These are phyloP conservation scores for Mylabris sibirica DNA, from an alignment of 2,888 invertebrate genomes.

Conservation along the genomic window DNA sequence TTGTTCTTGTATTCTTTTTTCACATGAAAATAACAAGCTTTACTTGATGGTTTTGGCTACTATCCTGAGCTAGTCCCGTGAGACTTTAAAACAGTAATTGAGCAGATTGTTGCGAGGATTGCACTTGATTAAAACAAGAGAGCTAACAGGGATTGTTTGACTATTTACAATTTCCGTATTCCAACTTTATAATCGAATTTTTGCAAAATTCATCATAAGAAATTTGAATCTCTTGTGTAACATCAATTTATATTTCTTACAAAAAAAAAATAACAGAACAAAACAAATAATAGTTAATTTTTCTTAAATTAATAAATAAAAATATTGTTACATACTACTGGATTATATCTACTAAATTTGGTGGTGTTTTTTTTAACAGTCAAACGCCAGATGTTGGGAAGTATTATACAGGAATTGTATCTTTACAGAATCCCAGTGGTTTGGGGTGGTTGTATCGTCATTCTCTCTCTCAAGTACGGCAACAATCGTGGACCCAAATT, in stretches of 20 bases:
- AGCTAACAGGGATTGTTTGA: conserved; percentile 38
- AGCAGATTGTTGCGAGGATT: conserved; percentile 53
- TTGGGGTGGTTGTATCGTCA: background rate
- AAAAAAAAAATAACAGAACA: too few relatives aligned
- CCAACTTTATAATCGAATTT: conserved; percentile 27
- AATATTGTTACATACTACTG: background rate
- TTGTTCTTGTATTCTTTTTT: conserved; percentile 11
- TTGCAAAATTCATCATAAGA: conserved; percentile 15
- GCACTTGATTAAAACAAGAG: conserved; percentile 54
- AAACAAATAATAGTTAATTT: too few relatives aligned
- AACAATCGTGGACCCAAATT: conserved; percentile 27
- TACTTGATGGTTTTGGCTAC: conserved; percentile 46
- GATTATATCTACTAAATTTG: background rate
- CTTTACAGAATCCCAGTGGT: conserved; percentile 18
- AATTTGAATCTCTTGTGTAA: background rate
- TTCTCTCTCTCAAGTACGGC: background rate
- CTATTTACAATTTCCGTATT: conserved; percentile 29
- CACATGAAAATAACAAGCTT: conserved; percentile 43
- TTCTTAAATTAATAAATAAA: too few relatives aligned
- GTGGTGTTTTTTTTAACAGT: background rate
- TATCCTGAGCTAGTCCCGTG: conserved; percentile 48
- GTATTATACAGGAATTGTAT: conserved; percentile 27
- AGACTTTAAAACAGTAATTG: conserved; percentile 52
- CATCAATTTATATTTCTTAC: background rate
- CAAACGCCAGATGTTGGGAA: conserved; percentile 27